phyloP scores from a whole-genome alignment of 2,797 vertebrate genomes.

The Mus spretus region DNA sequence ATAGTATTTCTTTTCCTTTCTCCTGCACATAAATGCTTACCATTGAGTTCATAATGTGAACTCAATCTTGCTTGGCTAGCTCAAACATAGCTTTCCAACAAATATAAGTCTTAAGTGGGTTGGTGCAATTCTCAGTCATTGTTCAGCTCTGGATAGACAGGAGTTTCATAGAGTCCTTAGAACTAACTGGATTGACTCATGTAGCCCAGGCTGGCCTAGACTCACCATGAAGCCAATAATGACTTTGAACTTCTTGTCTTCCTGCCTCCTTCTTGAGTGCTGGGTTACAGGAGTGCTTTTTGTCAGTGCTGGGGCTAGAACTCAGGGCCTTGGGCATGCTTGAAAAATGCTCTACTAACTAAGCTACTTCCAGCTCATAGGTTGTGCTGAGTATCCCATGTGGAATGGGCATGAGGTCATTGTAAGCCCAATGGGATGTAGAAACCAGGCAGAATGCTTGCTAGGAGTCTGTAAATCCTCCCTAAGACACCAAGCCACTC shows the following conservation, averaged over 20 bases:
- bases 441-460: background rate
- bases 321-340: too few relatives aligned
- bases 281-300: background rate
- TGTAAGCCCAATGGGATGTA: background rate
- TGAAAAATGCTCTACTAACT: background rate
- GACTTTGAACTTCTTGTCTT: background rate
- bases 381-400: background rate
- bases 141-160: background rate
- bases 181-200: background rate
- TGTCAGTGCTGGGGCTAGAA: background rate
- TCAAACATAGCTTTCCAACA: background rate
- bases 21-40: constrained; percentile 35
- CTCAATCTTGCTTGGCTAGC: background rate
- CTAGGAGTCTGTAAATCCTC: background rate
- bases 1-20: constrained; percentile 30
- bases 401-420: accelerated
- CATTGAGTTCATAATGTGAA: background rate
- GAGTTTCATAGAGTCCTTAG: background rate
- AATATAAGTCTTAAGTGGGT: background rate
- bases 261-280: background rate
- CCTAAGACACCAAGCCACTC: background rate
- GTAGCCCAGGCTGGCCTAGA: background rate
- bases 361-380: background rate
- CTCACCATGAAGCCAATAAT: background rate
- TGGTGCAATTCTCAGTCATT: background rate